Evolutionary conservation across 2,113 vertebrate species (phyloP).

Genomic region (Thamnaconus septentrionalis): DNA sequence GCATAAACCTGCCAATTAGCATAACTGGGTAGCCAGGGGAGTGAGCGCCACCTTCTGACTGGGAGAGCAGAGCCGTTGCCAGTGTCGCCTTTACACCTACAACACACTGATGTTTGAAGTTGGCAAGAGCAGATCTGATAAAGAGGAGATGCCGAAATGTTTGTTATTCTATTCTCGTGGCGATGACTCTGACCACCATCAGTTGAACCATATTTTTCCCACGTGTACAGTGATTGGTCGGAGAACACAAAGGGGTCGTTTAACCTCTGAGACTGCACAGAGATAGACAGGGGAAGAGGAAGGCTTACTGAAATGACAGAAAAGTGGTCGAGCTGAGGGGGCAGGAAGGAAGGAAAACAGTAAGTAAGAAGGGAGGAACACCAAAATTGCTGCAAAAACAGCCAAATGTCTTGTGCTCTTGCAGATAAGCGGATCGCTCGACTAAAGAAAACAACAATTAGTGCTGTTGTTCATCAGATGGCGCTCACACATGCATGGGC

Average conservation of each 20-base stretch:
- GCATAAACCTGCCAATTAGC: no score
- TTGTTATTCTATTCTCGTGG: constrained; percentile 36
- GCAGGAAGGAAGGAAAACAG: not conserved
- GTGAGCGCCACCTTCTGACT: no score
- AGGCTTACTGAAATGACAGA: not conserved
- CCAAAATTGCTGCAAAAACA: not conserved
- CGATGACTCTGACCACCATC: not conserved
- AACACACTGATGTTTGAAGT: no score
- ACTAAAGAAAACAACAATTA: constrained; percentile 11
- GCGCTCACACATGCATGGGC: not conserved
- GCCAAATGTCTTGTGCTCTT: not conserved
- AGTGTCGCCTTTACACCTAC: no score
- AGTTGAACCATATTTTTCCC: not conserved
- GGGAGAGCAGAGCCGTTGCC: no score
- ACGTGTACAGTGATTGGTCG: constrained; percentile 1
- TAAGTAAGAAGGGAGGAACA: not conserved
- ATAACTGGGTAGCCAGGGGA: no score
- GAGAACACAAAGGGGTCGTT: constrained; percentile 9
- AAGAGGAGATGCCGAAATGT: not conserved
- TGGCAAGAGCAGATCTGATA: no score
- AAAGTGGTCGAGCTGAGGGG: not conserved
- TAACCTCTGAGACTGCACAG: not conserved
- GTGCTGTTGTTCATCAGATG: not conserved
- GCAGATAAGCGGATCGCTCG: constrained; percentile 7
- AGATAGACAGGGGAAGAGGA: not conserved